phyloP scores from a whole-genome alignment of 1,140 invertebrate genomes.

The Pseudomyrmex gracilis region DNA sequence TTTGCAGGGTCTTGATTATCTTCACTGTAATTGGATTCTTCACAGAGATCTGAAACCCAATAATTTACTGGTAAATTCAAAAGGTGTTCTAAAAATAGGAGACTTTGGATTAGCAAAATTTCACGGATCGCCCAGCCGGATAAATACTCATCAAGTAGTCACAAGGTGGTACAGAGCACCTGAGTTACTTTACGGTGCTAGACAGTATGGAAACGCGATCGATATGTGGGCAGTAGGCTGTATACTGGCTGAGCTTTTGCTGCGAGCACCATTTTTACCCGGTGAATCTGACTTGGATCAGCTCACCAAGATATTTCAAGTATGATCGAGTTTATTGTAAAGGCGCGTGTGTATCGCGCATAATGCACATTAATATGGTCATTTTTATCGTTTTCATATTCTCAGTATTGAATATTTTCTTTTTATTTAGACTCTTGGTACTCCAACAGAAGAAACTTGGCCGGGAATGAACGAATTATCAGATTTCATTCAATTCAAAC shows the following conservation, averaged over 20 bases:
- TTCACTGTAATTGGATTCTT: slow-evolving; percentile 98
- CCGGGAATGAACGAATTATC: slow-evolving; percentile 93
- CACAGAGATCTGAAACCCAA: slow-evolving; percentile 99
- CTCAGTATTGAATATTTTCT: not conserved
- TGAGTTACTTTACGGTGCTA: slow-evolving; percentile 97
- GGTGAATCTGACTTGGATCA: slow-evolving; percentile 99
- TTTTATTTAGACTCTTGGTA: slow-evolving; percentile 89
- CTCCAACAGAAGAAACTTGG: slow-evolving; percentile 97
- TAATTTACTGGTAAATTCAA: slow-evolving; percentile 97
- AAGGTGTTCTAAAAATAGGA: slow-evolving; percentile 97
- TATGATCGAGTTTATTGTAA: slow-evolving; percentile 78
- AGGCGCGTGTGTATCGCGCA: too few species aligned
- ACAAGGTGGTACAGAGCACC: slow-evolving; percentile 97
- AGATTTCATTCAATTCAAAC: slow-evolving; percentile 97
- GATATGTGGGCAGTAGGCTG: slow-evolving; percentile 99
- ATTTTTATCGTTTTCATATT: not conserved
- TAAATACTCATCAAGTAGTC: slow-evolving; percentile 99
- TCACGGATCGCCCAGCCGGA: slow-evolving; percentile 97
- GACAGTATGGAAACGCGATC: slow-evolving; percentile 97
- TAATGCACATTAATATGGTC: slow-evolving; percentile 10
- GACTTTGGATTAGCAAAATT: slow-evolving; percentile 99
- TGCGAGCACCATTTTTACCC: slow-evolving; percentile 96
- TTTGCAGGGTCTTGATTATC: slow-evolving; percentile 96
- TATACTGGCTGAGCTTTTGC: slow-evolving; percentile 97
- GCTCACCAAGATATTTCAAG: slow-evolving; percentile 97